phyloP scores from a whole-genome alignment of 1,140 invertebrate species.

The Ridgeia piscesae region DNA sequence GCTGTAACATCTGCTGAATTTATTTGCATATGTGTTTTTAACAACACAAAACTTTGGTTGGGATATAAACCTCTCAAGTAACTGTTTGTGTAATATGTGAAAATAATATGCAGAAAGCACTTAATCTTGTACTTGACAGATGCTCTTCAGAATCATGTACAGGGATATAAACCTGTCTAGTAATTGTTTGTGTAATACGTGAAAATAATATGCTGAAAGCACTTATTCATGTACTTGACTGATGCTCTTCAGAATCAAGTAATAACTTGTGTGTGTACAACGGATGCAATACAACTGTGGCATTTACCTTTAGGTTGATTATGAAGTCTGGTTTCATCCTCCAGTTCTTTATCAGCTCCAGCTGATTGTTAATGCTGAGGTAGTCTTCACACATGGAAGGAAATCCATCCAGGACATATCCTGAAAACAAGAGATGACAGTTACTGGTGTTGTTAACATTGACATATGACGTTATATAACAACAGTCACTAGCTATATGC shows the following conservation, averaged over 20 bases:
- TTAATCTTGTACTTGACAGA: background rate
- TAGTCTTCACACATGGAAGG: conserved; percentile 52
- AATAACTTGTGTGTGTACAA: background rate
- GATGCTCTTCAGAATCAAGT: background rate
- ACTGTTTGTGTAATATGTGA: no score
- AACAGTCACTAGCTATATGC: background rate
- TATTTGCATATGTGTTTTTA: no score
- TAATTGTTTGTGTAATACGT: no score
- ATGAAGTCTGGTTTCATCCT: conserved; percentile 57
- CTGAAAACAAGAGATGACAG: conserved; percentile 28
- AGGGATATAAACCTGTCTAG: no score
- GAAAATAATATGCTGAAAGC: background rate
- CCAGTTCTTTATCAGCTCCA: conserved; percentile 57
- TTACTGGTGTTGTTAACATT: background rate
- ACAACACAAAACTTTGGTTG: no score
- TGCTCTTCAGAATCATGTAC: background rate
- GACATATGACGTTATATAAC: no score
- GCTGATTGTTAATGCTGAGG: conserved; percentile 52
- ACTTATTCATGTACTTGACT: background rate
- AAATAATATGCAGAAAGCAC: background rate
- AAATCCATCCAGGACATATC: conserved; percentile 58
- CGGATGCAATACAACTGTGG: conserved; percentile 1
- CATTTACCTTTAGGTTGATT: conserved; percentile 53
- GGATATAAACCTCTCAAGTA: no score
- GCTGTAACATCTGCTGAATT: no score